Evolutionary conservation across 2,888 invertebrate species (phyloP).

Genomic region (Scaptomyza tumidula): DNA sequence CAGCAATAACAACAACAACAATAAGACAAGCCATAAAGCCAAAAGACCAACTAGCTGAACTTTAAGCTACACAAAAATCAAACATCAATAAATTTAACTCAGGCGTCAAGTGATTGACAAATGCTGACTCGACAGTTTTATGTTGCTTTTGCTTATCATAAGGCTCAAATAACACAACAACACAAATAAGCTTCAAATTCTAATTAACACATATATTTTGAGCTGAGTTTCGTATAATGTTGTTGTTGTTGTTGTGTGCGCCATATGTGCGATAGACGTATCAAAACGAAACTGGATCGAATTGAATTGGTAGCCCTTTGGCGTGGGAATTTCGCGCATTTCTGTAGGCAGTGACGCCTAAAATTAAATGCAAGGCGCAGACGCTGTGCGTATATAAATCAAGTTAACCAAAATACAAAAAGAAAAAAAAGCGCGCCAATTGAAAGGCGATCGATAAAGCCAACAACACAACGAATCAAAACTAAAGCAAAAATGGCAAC

Average conservation of each 20-base stretch:
- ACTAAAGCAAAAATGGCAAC: constrained; percentile 67
- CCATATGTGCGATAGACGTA: constrained; percentile 73
- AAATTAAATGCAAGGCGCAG: constrained; percentile 69
- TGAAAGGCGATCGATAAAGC: constrained; percentile 60
- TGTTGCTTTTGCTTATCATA: constrained; percentile 18
- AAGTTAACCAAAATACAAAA: constrained; percentile 42
- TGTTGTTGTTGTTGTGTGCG: constrained; percentile 24
- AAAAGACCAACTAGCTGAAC: constrained; percentile 12
- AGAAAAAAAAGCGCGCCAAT: constrained; percentile 55
- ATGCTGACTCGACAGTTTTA: constrained; percentile 49
- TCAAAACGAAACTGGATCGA: constrained; percentile 22
- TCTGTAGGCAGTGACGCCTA: constrained; percentile 79
- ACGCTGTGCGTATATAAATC: constrained; percentile 55
- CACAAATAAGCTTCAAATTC: constrained; percentile 46
- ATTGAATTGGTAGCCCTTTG: constrained; percentile 53
- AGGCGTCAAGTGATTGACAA: constrained; percentile 55
- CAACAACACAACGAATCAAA: constrained; percentile 61
- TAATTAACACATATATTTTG: constrained; percentile 72
- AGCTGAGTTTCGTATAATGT: constrained; percentile 10
- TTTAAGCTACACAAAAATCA: constrained; percentile 19
- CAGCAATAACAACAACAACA: background rate
- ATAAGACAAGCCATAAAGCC: background rate
- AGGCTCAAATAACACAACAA: constrained; percentile 12
- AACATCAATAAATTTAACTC: constrained; percentile 38
- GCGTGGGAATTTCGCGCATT: constrained; percentile 67